Percentiles rank a stretch among this genome's conserved stretches.
Conservation (phyloP, 1,140 invertebrate species). For the Luehdorfia chinensis region DNA sequence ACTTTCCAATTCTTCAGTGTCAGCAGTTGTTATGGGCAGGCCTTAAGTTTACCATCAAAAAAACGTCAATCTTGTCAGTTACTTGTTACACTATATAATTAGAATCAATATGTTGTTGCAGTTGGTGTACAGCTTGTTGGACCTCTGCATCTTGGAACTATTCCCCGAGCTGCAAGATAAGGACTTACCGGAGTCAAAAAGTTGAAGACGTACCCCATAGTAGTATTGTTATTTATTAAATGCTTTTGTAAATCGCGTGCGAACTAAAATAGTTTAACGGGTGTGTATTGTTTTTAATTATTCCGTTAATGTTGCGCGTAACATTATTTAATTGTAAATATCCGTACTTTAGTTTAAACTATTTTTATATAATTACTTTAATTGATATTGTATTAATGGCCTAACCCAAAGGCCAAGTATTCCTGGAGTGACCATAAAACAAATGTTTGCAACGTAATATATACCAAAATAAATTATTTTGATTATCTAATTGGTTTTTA, state of each 20-base stretch:
- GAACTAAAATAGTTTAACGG: slow-evolving; percentile 21
- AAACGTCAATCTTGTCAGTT: too few relatives aligned
- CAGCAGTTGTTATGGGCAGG: too few relatives aligned
- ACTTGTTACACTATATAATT: too few relatives aligned
- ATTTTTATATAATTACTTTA: slow-evolving; percentile 58
- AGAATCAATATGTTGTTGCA: too few relatives aligned
- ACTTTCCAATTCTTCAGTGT: not conserved
- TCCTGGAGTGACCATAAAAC: slow-evolving; percentile 19
- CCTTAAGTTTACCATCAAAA: too few relatives aligned
- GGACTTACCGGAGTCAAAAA: slow-evolving; percentile 34
- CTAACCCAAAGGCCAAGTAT: slow-evolving; percentile 17
- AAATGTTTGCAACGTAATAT: slow-evolving; percentile 33
- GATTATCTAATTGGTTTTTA: slow-evolving; percentile 25
- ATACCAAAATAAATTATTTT: slow-evolving; percentile 52
- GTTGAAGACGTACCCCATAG: slow-evolving; percentile 38
- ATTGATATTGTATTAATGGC: slow-evolving; percentile 10
- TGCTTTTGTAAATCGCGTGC: slow-evolving; percentile 37
- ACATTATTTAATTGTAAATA: slow-evolving; percentile 58
- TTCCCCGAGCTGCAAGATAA: slow-evolving; percentile 60
- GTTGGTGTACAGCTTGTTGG: slow-evolving; percentile 70
- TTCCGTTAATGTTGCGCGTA: slow-evolving; percentile 39
- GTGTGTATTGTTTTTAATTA: slow-evolving; percentile 29
- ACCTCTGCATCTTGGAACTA: slow-evolving; percentile 62
- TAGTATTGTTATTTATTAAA: slow-evolving; percentile 30
- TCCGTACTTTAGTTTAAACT: slow-evolving; percentile 41